These are phyloP conservation scores for Macrosoma leucophasiata DNA, from an alignment of 2,888 invertebrate species.

Conservation along the genomic window DNA sequence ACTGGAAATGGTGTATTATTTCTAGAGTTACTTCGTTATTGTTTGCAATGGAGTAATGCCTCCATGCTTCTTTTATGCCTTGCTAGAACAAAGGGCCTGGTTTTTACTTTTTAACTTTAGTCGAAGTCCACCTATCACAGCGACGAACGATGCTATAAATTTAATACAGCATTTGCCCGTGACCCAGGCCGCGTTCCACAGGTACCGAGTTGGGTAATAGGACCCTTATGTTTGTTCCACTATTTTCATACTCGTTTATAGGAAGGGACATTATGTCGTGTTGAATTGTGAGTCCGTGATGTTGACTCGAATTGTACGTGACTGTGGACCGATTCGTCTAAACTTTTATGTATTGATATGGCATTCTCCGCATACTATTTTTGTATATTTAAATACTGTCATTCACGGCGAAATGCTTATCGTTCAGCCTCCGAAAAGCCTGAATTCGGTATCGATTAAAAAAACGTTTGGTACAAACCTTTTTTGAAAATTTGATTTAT, in stretches of 20 bases:
- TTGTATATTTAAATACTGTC: no score
- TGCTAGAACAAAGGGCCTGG: slow-evolving; percentile 62
- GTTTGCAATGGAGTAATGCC: slow-evolving; percentile 30
- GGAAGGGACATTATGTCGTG: slow-evolving; percentile 29
- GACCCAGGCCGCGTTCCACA: slow-evolving; percentile 47
- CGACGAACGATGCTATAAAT: slow-evolving; percentile 69
- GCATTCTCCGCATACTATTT: no score
- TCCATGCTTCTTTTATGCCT: slow-evolving; percentile 59
- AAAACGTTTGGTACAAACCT: no score
- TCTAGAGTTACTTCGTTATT: no score
- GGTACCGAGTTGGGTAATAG: slow-evolving; percentile 30
- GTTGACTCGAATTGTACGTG: slow-evolving; percentile 28
- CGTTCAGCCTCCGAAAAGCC: no score
- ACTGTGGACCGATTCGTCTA: slow-evolving; percentile 31
- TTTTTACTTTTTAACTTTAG: slow-evolving; percentile 49
- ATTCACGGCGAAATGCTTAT: no score
- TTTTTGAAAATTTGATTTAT: no score
- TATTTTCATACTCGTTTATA: slow-evolving; percentile 33
- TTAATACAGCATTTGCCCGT: slow-evolving; percentile 64
- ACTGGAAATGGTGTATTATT: no score
- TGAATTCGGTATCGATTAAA: no score
- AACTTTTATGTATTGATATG: no score
- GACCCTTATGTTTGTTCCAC: slow-evolving; percentile 34
- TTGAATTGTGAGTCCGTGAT: slow-evolving; percentile 28
- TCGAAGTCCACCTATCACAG: slow-evolving; percentile 57